These are phyloP conservation scores for Notocelia uddmanniana DNA, from an alignment of 2,888 invertebrate species.

Conservation along the genomic window DNA sequence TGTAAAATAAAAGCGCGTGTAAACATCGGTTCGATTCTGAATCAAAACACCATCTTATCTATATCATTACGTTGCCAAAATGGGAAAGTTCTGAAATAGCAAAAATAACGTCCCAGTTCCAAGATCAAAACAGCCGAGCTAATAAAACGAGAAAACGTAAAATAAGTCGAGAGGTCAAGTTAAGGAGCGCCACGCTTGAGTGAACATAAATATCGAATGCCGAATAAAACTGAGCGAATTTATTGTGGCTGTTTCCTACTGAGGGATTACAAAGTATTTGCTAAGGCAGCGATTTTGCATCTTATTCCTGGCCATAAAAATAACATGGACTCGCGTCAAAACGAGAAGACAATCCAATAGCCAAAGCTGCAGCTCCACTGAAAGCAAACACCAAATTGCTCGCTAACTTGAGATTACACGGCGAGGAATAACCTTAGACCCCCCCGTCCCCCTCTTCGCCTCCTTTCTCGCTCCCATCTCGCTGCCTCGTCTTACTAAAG, in stretches of 20 bases:
- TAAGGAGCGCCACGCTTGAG: slow-evolving; percentile 43
- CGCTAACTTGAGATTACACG: slow-evolving; percentile 77
- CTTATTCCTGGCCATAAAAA: slow-evolving; percentile 26
- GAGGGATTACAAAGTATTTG: slow-evolving; percentile 41
- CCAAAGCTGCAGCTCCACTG: slow-evolving; percentile 64
- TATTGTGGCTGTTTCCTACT: slow-evolving; percentile 42
- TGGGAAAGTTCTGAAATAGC: slow-evolving; percentile 20
- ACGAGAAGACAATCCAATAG: slow-evolving; percentile 64
- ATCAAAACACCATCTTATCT: slow-evolving; percentile 14
- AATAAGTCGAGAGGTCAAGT: slow-evolving; percentile 46
- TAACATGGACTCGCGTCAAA: slow-evolving; percentile 33
- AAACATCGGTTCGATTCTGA: not conserved
- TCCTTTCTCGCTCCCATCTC: slow-evolving; percentile 41
- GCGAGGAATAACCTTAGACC: slow-evolving; percentile 53
- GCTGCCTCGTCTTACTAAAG: slow-evolving; percentile 45
- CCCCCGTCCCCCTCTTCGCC: slow-evolving; percentile 31
- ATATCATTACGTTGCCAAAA: slow-evolving; percentile 13
- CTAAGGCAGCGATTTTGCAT: slow-evolving; percentile 27
- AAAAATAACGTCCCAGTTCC: slow-evolving; percentile 37
- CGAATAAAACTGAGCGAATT: slow-evolving; percentile 46
- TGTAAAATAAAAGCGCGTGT: too few relatives aligned
- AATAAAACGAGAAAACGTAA: slow-evolving; percentile 44
- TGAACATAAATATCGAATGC: slow-evolving; percentile 46
- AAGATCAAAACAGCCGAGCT: slow-evolving; percentile 39
- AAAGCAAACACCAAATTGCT: slow-evolving; percentile 81